Evolutionary conservation across 2,888 invertebrate species (phyloP).

Genomic region (Adela reaumurella): DNA sequence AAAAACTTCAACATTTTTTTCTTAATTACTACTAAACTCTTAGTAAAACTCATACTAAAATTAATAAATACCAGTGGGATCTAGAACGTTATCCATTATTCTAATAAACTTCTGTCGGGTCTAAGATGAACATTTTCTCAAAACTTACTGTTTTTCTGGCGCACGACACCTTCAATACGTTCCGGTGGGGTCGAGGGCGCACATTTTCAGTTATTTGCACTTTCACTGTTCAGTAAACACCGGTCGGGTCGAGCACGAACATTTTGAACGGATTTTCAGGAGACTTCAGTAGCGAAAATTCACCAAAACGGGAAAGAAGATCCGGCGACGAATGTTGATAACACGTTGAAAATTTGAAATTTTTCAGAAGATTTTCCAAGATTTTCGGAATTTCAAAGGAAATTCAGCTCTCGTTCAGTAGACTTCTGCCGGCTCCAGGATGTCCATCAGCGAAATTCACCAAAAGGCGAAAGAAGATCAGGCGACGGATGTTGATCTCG

Average conservation of each 20-base stretch:
- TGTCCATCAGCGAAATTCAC: too few relatives aligned
- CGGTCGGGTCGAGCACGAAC: conserved; percentile 11
- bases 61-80: conserved; percentile 37
- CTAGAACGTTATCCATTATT: conserved; percentile 28
- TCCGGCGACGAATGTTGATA: too few relatives aligned
- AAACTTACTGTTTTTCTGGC: conserved; percentile 13
- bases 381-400: too few relatives aligned
- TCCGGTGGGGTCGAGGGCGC: conserved; percentile 43
- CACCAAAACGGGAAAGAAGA: too few relatives aligned
- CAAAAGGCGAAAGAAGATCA: too few relatives aligned
- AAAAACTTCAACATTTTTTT: not conserved
- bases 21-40: not conserved
- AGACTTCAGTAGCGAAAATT: too few relatives aligned
- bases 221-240: conserved; percentile 10
- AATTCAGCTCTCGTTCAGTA: too few relatives aligned
- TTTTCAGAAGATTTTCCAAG: too few relatives aligned
- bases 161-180: conserved; percentile 31
- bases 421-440: too few relatives aligned
- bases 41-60: conserved; percentile 7
- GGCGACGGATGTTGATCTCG: too few relatives aligned
- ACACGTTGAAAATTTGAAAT: too few relatives aligned
- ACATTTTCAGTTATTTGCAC: conserved; percentile 25
- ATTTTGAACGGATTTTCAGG: conserved; percentile 7
- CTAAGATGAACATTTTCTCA: conserved; percentile 17
- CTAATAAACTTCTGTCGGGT: conserved; percentile 23